A percentile compares a stretch with the other conserved stretches of the same genome.
phyloP scores from a whole-genome alignment of 64 coral and sea anemone genomes.

The Montipora efflorescens region DNA sequence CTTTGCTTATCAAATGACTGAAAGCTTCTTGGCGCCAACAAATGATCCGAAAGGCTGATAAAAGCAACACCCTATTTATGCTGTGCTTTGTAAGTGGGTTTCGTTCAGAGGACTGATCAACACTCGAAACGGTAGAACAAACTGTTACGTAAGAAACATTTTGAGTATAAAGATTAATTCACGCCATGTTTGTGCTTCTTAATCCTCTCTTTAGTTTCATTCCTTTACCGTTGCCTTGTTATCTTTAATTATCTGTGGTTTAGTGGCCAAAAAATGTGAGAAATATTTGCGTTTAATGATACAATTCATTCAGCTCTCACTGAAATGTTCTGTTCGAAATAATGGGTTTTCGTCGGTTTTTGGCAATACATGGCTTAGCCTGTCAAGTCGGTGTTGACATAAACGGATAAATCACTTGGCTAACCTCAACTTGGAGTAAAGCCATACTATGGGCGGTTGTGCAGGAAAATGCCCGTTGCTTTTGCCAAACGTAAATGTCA shows the following conservation, averaged over 20 bases:
- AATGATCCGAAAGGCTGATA: constrained; percentile 16
- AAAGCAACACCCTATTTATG: neutral
- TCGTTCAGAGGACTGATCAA: neutral
- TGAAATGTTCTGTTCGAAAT: neutral
- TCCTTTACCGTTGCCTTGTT: neutral
- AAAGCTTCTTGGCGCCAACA: constrained; percentile 17
- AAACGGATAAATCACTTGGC: neutral
- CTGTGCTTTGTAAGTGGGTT: neutral
- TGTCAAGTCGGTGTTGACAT: constrained; percentile 6
- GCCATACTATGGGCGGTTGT: too few species aligned
- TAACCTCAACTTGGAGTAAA: neutral
- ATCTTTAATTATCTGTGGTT: neutral
- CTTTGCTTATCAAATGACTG: constrained; percentile 27
- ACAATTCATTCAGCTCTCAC: too few species aligned
- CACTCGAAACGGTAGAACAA: neutral
- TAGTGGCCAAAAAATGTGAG: neutral
- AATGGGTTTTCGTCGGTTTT: neutral
- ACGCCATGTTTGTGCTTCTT: neutral
- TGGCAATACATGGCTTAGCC: neutral
- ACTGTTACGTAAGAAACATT: neutral
- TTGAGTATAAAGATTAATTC: neutral
- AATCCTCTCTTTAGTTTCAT: neutral
- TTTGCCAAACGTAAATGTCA: too few species aligned
- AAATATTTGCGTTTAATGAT: too few species aligned
- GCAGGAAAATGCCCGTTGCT: too few species aligned